Evolutionary conservation across 2,113 vertebrate species (phyloP).

Genomic region (Ibidorhyncha struthersii): DNA sequence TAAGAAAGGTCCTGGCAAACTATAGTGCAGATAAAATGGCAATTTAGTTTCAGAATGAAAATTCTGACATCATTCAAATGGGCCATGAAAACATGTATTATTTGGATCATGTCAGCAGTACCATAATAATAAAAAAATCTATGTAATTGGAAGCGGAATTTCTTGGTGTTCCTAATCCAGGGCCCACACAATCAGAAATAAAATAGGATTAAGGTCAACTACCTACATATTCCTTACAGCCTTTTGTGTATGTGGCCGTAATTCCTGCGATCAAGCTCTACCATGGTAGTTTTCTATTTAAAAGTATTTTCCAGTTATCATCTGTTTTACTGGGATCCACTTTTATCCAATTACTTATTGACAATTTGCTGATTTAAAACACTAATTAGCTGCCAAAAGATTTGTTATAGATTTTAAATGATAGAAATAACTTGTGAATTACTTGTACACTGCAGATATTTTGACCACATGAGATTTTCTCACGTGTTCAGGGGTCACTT

Average conservation of each 20-base stretch:
- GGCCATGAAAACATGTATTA: neutral
- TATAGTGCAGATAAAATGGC: neutral
- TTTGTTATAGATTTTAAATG: neutral
- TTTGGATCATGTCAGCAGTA: neutral
- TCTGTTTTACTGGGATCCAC: neutral
- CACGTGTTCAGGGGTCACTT: neutral
- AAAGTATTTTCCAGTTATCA: neutral
- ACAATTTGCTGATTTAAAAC: neutral
- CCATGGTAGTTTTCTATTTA: neutral
- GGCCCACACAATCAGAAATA: neutral
- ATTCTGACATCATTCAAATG: neutral
- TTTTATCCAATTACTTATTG: neutral
- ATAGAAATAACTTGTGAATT: neutral
- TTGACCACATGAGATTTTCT: neutral
- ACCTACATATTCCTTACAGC: neutral
- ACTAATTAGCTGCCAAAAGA: neutral
- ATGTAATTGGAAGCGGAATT: neutral
- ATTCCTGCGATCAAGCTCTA: rapidly evolving
- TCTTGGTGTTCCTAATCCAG: neutral
- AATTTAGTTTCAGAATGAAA: neutral
- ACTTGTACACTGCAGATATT: neutral
- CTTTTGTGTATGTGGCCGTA: neutral
- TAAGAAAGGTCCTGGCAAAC: neutral
- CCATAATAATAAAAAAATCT: neutral
- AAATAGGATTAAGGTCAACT: neutral